Evolutionary conservation across 2,888 invertebrate species (phyloP), one percentile per base, ranked within the genome.

Genomic region (Anthophora plumipes): DNA sequence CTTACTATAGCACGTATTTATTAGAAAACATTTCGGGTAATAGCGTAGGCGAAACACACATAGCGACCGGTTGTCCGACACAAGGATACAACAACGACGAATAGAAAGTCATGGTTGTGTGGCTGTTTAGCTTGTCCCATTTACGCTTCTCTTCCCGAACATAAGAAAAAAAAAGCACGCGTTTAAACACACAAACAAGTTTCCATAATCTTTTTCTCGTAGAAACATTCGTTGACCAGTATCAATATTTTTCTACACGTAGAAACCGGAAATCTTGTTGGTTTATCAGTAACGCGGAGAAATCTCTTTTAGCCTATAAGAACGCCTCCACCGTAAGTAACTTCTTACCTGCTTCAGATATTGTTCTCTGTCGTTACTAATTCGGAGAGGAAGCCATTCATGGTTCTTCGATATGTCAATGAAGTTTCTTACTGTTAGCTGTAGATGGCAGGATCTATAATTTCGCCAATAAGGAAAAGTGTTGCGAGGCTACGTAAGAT

Each of bases 61-160:
- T 63, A 37, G 37, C 63, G 20, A 80, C 37, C 20, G 43, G 64
- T 73, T 70, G n/a, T 22, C 31, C 22, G 37, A 41, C 54, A 74
- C 79, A 80, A 75, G 70, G 61, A 25, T 7, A 37, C 22, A 54
- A 63, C 25, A 46, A 69, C 61, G 31, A 52, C 37, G 31, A 31
- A 4, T 82, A 86, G 80, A 86, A 85, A 85, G 84, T 74, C 54
- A 50, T 59, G 54, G 73, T 14, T 55, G 46, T 48, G 50, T 67
- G 52, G 63, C 20, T 20, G 63, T 71, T 77, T 41, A 60, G 57
- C 25, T 54, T 82, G 82, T 80, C 69, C 82, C 39, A 79, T 77
- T 75, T 79, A 63, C 48, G 25, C 67, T 37, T 46, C 67, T 48
- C 68, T 22, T 31, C 37, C 25, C 37, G 25, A 9, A 50, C 43